Base-by-base conservation (phyloP, 2,888 invertebrate genomes). In the Hypomecis atomaria region DNA sequence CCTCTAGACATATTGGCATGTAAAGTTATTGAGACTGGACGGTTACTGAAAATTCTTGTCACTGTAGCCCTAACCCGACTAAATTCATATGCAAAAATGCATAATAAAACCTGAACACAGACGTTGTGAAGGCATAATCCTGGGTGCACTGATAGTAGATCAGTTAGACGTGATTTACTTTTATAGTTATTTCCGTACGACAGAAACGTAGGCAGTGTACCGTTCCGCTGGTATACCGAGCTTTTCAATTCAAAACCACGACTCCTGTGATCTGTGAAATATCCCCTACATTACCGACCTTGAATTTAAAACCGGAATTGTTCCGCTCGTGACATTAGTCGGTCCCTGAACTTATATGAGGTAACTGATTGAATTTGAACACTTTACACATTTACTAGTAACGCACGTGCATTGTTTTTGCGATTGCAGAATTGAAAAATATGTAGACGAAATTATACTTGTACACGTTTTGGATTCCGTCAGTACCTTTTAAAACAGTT, bases 241-340 rank as follows among this genome's bases (percentile, higher is more conserved):
- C 70, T 59, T 68, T 67, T 69, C 62, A 64, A 64, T 59, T 34
- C 69, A 64, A 70, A 77, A 73, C 77, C 71, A 62, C 74, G 76
- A 76, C 75, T 71, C 75, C 72, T 76, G 78, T 78, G 78, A 78
- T 75, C 72, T 76, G 78, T 78, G 78, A 78, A 81, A 79, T 84
- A 83, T 84, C 82, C 80, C 82, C 77, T 81, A 83, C 82, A 89
- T 86, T 85, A 85, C 83, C 86, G 89, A 89, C 91, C 91, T 91
- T 91, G 89, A 88, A 90, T 89, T 85, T 87, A 80, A 87, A 88
- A 86, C 86, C 88, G 82, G 80, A 85, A 89, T 89, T 85, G 86
- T 85, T 82, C 86, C 82, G 82, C 81, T 86, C 90, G 89, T 88
- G 91, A 90, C 90, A 90, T 87, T 88, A 89, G 88, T 90, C 87